phyloP scores from a whole-genome alignment of 2,888 invertebrate genomes.

The Dysmachus trigonus region DNA sequence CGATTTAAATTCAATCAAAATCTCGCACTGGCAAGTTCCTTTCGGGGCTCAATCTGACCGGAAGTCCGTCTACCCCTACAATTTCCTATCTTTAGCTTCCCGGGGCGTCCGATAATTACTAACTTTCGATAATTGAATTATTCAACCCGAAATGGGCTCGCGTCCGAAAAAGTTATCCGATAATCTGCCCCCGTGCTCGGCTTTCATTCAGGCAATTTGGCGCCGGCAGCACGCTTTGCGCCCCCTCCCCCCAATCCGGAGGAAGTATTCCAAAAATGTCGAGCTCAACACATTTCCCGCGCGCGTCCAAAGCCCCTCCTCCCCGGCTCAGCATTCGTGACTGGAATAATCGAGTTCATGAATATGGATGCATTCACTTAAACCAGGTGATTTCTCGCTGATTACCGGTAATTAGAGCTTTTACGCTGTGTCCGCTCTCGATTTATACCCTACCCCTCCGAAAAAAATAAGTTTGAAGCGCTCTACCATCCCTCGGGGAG shows the following conservation, averaged over 20 bases:
- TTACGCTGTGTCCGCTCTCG: background rate
- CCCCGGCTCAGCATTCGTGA: background rate
- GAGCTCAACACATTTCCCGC: background rate
- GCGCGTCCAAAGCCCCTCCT: background rate
- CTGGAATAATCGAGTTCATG: conserved; percentile 31
- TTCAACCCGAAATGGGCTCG: background rate
- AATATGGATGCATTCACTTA: conserved; percentile 35
- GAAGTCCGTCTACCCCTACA: background rate
- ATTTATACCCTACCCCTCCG: background rate
- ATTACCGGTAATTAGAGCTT: conserved; percentile 34
- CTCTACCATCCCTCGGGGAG: background rate
- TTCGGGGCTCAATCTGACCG: background rate
- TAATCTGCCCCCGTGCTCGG: background rate
- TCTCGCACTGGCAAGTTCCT: background rate
- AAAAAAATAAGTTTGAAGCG: background rate
- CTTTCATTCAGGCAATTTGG: background rate
- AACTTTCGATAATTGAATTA: conserved; percentile 14
- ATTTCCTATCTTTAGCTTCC: background rate
- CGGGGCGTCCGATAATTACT: background rate
- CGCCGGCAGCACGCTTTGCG: background rate
- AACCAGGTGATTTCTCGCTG: conserved; percentile 22
- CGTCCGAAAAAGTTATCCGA: background rate
- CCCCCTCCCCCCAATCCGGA: background rate
- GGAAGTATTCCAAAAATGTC: background rate
- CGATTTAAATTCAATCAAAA: background rate